Percentiles rank a stretch among this genome's conserved stretches.
phyloP scores from a whole-genome alignment of 2,888 invertebrate genomes.

The Cryptophagus acutangulus region DNA sequence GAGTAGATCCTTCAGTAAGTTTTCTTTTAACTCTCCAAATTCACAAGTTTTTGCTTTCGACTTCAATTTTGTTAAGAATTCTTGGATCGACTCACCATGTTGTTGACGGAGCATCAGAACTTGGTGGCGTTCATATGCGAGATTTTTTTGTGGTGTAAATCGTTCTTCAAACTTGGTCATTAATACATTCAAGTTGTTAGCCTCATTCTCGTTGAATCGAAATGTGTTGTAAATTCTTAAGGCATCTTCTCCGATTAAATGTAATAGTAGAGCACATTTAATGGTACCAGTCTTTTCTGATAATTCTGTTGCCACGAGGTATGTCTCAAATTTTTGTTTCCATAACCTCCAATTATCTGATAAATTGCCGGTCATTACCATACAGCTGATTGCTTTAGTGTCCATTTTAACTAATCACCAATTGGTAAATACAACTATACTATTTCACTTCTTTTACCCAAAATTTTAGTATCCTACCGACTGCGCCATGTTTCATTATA shows the following conservation, averaged over 20 bases:
- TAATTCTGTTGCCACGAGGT: neutral
- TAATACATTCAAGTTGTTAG: neutral
- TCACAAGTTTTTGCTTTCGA: slow-evolving; percentile 1
- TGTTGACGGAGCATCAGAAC: neutral
- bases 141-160: neutral
- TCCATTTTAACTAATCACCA: too few species aligned
- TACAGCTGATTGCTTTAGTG: neutral
- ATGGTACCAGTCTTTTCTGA: neutral
- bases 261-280: neutral
- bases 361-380: slow-evolving; percentile 10
- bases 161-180: neutral
- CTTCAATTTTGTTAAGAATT: slow-evolving; percentile 4
- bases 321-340: neutral
- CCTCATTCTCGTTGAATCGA: neutral
- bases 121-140: slow-evolving; percentile 4
- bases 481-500: too few species aligned
- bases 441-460: too few species aligned
- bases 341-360: slow-evolving; percentile 2
- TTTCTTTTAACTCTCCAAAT: slow-evolving; percentile 3
- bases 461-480: too few species aligned
- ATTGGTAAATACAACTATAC: too few species aligned
- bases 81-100: neutral
- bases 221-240: neutral
- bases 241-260: neutral
- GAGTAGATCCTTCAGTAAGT: neutral